These are phyloP conservation scores for Elanoides forficatus DNA, from an alignment of 2,113 vertebrate species.

Conservation along the genomic window DNA sequence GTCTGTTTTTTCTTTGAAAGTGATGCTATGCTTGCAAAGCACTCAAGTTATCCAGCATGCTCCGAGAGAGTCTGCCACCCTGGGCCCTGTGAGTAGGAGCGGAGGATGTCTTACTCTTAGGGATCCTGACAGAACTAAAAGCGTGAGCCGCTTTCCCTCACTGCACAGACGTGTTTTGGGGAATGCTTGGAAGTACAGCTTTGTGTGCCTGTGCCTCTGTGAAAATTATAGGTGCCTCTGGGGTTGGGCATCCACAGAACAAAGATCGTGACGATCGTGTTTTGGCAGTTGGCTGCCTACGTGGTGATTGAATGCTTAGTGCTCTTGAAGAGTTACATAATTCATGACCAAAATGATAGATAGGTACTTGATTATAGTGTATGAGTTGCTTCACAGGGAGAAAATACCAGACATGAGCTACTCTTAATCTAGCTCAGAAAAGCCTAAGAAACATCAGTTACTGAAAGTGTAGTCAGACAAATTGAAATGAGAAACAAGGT, in stretches of 20 bases:
- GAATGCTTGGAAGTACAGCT: not conserved
- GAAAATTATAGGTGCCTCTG: conserved; percentile 55
- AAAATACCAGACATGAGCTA: conserved; percentile 46
- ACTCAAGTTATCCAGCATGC: fast-evolving
- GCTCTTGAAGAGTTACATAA: conserved; percentile 49
- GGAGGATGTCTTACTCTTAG: not conserved
- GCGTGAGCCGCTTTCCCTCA: fast-evolving
- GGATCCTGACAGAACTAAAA: not conserved
- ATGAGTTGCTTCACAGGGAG: conserved; percentile 50
- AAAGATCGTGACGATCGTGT: conserved; percentile 29
- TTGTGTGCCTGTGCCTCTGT: not conserved
- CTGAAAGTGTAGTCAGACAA: conserved; percentile 3
- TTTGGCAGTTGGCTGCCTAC: conserved; percentile 62
- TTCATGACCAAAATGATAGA: conserved; percentile 64
- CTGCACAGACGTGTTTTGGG: not conserved
- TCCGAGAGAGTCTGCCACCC: not conserved
- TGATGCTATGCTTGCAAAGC: not conserved
- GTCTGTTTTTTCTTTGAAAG: not conserved
- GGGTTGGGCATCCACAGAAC: conserved; percentile 43
- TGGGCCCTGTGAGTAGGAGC: not conserved
- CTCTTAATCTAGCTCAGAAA: conserved; percentile 34
- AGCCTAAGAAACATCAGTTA: conserved; percentile 35
- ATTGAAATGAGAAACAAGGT: conserved; percentile 47
- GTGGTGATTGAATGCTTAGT: conserved; percentile 19
- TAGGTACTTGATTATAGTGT: conserved; percentile 60